Conservation (phyloP, 1,140 invertebrate genomes). For the Drosophila persimilis region DNA sequence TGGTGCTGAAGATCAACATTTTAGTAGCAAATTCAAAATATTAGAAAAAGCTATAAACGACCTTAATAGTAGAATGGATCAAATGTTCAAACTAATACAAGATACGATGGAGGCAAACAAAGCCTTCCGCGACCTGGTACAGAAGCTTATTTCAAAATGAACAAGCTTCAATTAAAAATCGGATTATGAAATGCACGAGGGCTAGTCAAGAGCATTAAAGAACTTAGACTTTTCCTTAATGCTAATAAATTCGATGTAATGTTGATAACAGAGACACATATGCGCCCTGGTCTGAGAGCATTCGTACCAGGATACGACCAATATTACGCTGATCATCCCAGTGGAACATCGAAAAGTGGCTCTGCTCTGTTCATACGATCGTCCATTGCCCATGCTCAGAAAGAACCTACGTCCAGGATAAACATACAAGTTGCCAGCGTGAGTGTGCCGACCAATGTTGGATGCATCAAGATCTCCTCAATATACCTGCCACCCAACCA, state of each 20-base stretch:
- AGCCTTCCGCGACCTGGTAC: slow-evolving; percentile 28
- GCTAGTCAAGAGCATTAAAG: neutral
- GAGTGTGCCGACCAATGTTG: slow-evolving; percentile 1
- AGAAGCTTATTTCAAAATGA: slow-evolving; percentile 16
- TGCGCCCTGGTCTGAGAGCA: too few species aligned
- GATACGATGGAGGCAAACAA: slow-evolving; percentile 2
- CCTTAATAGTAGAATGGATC: too few species aligned
- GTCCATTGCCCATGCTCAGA: neutral
- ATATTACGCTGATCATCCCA: neutral
- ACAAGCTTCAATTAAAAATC: slow-evolving; percentile 11
- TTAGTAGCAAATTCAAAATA: too few species aligned
- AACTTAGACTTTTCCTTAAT: too few species aligned
- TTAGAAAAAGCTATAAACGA: too few species aligned
- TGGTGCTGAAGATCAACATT: too few species aligned
- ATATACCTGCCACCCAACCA: slow-evolving; percentile 12
- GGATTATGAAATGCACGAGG: slow-evolving; percentile 37
- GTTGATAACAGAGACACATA: too few species aligned
- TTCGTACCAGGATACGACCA: too few species aligned
- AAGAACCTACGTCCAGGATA: neutral
- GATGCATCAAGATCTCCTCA: slow-evolving; percentile 7
- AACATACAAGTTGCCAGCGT: too few species aligned
- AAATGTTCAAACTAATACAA: too few species aligned
- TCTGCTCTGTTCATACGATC: neutral
- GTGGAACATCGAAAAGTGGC: neutral
- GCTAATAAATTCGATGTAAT: too few species aligned